Base-by-base conservation (phyloP, 2,888 invertebrate genomes). In the Anodontia alba region DNA sequence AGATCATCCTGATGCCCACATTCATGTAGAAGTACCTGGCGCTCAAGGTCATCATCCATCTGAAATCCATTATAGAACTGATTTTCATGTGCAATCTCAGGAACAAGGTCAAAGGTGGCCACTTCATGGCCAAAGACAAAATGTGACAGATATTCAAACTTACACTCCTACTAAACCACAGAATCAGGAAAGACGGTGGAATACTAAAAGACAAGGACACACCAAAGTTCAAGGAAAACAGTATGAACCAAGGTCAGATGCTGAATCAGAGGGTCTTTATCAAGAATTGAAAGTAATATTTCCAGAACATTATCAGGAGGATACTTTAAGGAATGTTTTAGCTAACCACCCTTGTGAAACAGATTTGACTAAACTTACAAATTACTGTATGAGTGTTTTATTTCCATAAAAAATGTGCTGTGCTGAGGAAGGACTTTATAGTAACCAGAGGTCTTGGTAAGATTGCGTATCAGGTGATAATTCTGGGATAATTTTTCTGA, bases 351-450 rank as follows among this genome's bases (percentile, higher is more conserved):
- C 77, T 0, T n/a, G 29, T 43, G 92, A 92, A 81, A 90, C 83
- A 8, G 90, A 93, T 70, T 20, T 91, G 23, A 88, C 84, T 23
- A 89, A 86, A 75, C 86, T 92, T 31, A 87, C 90, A n/a, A 90
- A 91, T 80, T 91, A 90, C 73, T 87, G 87, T 70, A 89, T 91
- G 73, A 87, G 83, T 84, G 88, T 88, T 23, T 51, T 89, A 20
- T 85, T 78, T 70, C 62, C 62, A 33, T 62, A 5, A 62, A 5
- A 51, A 23, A n/a, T n/a, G n/a, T n/a, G n/a, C n/a, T n/a, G n/a
- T n/a, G n/a, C n/a, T n/a, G n/a, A 43, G 43, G 43, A 43, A n/a
- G n/a, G n/a, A n/a, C n/a, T n/a, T n/a, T n/a, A n/a, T n/a, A n/a
- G n/a, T n/a, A n/a, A n/a, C n/a, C n/a, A n/a, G n/a, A n/a, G n/a